phyloP scores from a whole-genome alignment of 2,797 vertebrate species.

The Fistularia commersonii region DNA sequence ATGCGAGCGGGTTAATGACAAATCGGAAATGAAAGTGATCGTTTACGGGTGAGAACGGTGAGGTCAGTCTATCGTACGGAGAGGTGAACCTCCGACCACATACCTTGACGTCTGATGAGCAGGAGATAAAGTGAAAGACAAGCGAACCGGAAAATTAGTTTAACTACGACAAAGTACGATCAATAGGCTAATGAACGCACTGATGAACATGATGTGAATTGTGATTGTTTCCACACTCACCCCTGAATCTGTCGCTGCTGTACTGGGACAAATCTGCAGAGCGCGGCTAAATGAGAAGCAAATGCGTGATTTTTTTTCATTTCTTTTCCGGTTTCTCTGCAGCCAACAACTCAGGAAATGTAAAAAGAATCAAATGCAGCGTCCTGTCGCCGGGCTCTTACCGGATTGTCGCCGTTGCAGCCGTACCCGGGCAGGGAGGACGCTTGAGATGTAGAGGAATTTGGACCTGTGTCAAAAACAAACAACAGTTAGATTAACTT shows the following conservation, averaged over 20 bases:
- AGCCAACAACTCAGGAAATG: neutral
- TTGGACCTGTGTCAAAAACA: constrained; percentile 68
- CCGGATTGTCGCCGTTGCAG: constrained; percentile 82
- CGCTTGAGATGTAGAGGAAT: constrained; percentile 78
- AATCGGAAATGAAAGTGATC: too few species aligned
- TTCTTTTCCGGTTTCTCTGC: neutral
- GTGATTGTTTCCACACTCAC: constrained; percentile 62
- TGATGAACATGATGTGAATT: neutral
- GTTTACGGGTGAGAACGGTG: too few species aligned
- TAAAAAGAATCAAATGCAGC: neutral
- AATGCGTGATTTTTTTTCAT: neutral
- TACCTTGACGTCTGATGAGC: constrained; percentile 60
- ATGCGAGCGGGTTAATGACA: too few species aligned
- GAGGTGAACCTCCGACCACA: constrained; percentile 3
- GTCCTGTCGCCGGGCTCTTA: constrained; percentile 60
- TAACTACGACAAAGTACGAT: neutral
- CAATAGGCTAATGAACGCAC: neutral
- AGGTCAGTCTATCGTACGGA: too few species aligned
- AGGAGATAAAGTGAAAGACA: constrained; percentile 6
- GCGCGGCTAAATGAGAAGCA: constrained; percentile 72
- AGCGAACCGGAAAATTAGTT: constrained; percentile 5
- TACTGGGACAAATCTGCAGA: constrained; percentile 86
- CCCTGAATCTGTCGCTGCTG: constrained; percentile 79
- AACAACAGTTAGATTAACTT: constrained; percentile 35
- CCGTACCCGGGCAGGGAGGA: constrained; percentile 86